Conservation (phyloP, 1,140 invertebrate species). For the Bradynema listronoti region DNA sequence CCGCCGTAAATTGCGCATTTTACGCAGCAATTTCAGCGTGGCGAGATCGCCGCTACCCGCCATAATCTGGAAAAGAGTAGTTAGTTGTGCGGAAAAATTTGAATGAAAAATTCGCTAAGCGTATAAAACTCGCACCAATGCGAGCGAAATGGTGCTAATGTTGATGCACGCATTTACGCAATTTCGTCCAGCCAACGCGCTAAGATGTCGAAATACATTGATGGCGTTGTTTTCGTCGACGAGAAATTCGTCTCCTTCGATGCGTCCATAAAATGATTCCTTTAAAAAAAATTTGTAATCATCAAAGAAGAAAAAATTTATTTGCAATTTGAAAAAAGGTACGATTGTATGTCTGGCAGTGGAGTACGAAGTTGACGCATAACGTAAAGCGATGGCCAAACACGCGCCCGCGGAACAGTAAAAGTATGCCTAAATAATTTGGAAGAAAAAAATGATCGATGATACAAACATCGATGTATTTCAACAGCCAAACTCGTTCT, state of each 20-base stretch:
- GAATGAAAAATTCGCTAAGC: not conserved
- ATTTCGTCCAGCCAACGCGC: constrained; percentile 17
- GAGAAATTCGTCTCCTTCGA: too few species aligned
- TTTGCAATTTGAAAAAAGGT: not conserved
- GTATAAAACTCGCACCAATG: constrained; percentile 19
- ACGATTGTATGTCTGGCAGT: constrained; percentile 23
- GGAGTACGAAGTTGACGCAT: constrained; percentile 31
- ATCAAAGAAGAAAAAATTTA: not conserved
- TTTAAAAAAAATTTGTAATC: constrained; percentile 27
- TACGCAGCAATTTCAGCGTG: constrained; percentile 21
- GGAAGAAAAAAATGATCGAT: not conserved
- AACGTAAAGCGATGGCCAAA: constrained; percentile 34
- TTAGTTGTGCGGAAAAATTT: too few species aligned
- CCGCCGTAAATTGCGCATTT: constrained; percentile 28
- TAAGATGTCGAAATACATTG: not conserved
- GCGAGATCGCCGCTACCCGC: constrained; percentile 40
- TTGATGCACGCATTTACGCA: constrained; percentile 26
- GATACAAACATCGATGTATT: too few species aligned
- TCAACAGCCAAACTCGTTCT: too few species aligned
- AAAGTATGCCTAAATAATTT: constrained; percentile 25
- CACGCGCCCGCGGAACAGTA: constrained; percentile 36
- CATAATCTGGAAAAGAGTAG: constrained; percentile 35
- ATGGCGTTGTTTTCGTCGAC: constrained; percentile 10
- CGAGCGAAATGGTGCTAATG: constrained; percentile 19
- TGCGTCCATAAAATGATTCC: constrained; percentile 14